phyloP scores from a whole-genome alignment of 2,113 vertebrate species.

The Oryzias woworae region DNA sequence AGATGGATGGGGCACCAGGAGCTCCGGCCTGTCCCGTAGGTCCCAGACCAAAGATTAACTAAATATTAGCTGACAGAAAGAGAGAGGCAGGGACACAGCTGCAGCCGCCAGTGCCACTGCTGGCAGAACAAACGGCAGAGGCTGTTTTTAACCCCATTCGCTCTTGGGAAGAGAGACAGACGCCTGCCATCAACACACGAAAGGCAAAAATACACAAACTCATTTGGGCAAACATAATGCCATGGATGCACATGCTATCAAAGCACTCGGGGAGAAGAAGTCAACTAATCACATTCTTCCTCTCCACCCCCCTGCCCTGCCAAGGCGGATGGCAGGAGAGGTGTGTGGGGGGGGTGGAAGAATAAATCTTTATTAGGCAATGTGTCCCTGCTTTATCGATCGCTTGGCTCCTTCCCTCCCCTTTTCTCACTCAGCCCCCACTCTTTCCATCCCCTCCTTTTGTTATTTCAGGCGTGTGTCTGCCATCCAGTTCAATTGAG shows the following conservation, averaged over 20 bases:
- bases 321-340: conserved; percentile 56
- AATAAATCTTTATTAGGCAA: conserved; percentile 81
- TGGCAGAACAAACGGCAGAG: conserved; percentile 67
- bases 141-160: conserved; percentile 68
- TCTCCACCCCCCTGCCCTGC: conserved; percentile 55
- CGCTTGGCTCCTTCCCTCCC: conserved; percentile 63
- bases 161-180: conserved; percentile 51
- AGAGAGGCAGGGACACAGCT: conserved; percentile 71
- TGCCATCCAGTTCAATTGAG: conserved; percentile 75
- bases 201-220: conserved; percentile 56
- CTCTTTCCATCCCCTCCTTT: conserved; percentile 63
- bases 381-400: conserved; percentile 79
- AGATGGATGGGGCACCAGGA: conserved; percentile 80
- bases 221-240: conserved; percentile 45
- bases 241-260: conserved; percentile 51
- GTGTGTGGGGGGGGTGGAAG: conserved; percentile 37
- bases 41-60: conserved; percentile 83
- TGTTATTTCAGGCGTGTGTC: conserved; percentile 78
- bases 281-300: conserved; percentile 73
- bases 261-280: conserved; percentile 69
- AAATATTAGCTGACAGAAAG: conserved; percentile 84
- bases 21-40: conserved; percentile 78
- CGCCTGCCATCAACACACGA: conserved; percentile 54
- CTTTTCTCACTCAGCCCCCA: conserved; percentile 39
- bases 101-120: conserved; percentile 72